Conservation (phyloP, 2,797 vertebrate genomes). For the Aplochiton taeniatus region DNA sequence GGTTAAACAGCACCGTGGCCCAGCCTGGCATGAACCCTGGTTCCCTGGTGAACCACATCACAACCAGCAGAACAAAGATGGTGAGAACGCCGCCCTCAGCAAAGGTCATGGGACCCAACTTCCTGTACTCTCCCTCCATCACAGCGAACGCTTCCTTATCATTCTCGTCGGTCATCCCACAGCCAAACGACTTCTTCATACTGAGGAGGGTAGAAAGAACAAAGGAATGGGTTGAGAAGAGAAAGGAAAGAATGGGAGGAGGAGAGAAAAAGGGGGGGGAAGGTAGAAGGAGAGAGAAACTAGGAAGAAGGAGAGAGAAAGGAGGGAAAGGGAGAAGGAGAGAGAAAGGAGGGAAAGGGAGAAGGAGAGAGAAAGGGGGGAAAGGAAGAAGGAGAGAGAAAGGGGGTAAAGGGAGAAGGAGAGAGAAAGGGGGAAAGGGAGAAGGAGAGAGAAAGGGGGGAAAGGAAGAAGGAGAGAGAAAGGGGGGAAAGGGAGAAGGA, state of each 20-base stretch:
- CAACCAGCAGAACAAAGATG: constrained; percentile 81
- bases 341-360: background rate
- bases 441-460: too few relatives aligned
- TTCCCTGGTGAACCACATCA: constrained; percentile 92
- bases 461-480: background rate
- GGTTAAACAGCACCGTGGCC: constrained; percentile 81
- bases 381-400: too few relatives aligned
- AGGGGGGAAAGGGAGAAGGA: too few relatives aligned
- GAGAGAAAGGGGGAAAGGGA: background rate
- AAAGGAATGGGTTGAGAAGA: background rate
- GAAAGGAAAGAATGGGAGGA: constrained; percentile 26
- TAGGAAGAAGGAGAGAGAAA: constrained; percentile 47
- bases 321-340: background rate
- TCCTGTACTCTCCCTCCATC: constrained; percentile 79
- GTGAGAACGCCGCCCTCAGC: constrained; percentile 78
- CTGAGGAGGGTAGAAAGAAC: constrained; percentile 57
- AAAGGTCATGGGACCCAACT: constrained; percentile 83
- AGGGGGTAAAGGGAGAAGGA: background rate
- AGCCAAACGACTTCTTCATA: constrained; percentile 85
- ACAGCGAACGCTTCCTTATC: constrained; percentile 74
- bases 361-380: background rate
- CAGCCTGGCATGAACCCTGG: constrained; percentile 92
- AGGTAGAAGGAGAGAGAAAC: constrained; percentile 77
- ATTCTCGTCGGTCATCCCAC: constrained; percentile 50
- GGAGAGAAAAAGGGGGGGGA: background rate